phyloP scores from a whole-genome alignment of 92 coral and sea anemone species.

The Phymanthus crucifer region DNA sequence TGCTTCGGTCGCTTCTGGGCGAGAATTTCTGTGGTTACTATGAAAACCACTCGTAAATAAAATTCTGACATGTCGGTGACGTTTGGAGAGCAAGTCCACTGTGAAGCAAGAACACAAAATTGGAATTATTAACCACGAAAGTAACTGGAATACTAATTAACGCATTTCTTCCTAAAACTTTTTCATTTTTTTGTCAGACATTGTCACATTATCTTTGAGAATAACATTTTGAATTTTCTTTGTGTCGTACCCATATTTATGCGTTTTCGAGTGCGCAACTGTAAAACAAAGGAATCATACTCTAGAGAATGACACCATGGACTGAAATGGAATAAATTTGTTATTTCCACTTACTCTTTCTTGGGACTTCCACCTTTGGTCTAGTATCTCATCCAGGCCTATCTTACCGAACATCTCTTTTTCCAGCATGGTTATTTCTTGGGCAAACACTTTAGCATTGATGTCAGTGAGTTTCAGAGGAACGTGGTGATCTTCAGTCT shows the following conservation, averaged over 20 bases:
- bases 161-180: too few relatives aligned
- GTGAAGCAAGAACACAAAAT: too few relatives aligned
- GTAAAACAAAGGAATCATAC: too few relatives aligned
- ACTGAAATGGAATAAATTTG: not conserved
- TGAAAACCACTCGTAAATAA: not conserved
- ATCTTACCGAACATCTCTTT: not conserved
- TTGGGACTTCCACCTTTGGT: not conserved
- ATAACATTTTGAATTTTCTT: too few relatives aligned
- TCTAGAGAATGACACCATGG: too few relatives aligned
- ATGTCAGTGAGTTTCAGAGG: not conserved
- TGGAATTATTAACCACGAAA: too few relatives aligned
- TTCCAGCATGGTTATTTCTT: slow-evolving; percentile 6
- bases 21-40: not conserved
- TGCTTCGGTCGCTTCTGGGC: not conserved
- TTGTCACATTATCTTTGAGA: too few relatives aligned
- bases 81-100: slow-evolving; percentile 4
- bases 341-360: not conserved
- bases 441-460: not conserved
- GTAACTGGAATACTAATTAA: too few relatives aligned
- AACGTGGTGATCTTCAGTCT: not conserved
- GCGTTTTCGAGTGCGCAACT: too few relatives aligned
- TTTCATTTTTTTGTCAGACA: too few relatives aligned
- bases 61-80: not conserved
- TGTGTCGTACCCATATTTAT: too few relatives aligned
- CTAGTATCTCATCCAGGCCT: not conserved